A percentile compares a stretch with the other conserved stretches of the same genome.
Evolutionary conservation across 2,888 invertebrate genomes (phyloP).

Genomic region (Lepidochitona cinerea): DNA sequence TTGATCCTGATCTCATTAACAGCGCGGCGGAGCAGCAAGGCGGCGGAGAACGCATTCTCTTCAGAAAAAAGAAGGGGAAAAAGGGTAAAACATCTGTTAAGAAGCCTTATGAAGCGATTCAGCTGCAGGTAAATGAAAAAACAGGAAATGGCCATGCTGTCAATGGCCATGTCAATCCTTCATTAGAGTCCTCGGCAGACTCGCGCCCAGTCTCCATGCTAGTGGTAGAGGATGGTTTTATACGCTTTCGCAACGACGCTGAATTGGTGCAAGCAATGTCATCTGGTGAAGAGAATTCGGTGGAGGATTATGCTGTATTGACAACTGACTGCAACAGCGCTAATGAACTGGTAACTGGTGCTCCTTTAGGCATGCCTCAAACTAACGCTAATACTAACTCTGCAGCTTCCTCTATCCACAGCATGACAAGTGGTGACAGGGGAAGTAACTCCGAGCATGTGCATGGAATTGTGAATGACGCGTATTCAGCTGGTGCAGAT

Average conservation of each 20-base stretch:
- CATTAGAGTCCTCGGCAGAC: constrained; percentile 16
- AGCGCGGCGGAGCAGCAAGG: neutral
- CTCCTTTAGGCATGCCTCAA: neutral
- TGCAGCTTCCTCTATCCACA: neutral
- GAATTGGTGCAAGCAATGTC: constrained; percentile 44
- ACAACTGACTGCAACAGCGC: neutral
- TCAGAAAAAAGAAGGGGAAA: neutral
- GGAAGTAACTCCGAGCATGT: neutral
- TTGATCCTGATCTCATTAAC: neutral
- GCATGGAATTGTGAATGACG: neutral
- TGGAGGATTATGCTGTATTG: neutral
- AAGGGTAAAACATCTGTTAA: neutral
- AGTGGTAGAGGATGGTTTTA: constrained; percentile 91
- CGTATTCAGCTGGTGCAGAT: neutral
- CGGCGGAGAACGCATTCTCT: neutral
- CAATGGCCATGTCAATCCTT: neutral
- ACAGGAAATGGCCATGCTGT: neutral
- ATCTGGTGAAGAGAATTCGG: neutral
- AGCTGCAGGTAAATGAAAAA: neutral
- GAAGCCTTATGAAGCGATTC: neutral
- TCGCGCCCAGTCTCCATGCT: constrained; percentile 79
- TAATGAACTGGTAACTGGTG: neutral
- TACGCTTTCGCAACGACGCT: constrained; percentile 84
- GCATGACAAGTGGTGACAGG: neutral
- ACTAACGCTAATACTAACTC: neutral